Percentiles rank a stretch among this genome's conserved stretches.
Evolutionary conservation across 2,113 vertebrate genomes (phyloP).

Genomic region (Potamarius usumacintae): DNA sequence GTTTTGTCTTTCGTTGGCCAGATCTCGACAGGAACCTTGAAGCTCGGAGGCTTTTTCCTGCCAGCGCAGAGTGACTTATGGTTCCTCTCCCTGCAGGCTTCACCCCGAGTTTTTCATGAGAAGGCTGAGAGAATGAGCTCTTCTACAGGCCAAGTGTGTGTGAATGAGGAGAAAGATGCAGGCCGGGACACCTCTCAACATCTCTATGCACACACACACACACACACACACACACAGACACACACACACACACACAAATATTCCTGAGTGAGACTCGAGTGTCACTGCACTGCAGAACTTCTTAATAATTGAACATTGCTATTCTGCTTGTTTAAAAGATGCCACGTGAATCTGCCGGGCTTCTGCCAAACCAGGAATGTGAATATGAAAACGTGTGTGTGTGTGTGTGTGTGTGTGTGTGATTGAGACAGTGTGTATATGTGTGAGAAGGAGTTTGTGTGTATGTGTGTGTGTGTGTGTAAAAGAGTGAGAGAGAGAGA

Average conservation of each 20-base stretch:
- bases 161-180: background rate
- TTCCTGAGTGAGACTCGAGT: background rate
- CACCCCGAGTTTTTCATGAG: slow-evolving; percentile 4
- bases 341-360: slow-evolving; percentile 13
- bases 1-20: background rate
- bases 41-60: slow-evolving; percentile 6
- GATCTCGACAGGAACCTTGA: slow-evolving; percentile 27
- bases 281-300: slow-evolving; percentile 39
- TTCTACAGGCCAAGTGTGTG: slow-evolving; percentile 22
- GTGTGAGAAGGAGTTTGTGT: background rate
- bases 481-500: too few relatives aligned
- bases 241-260: slow-evolving; percentile 5
- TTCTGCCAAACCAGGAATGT: background rate
- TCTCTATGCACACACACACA: background rate
- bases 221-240: slow-evolving; percentile 24
- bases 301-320: slow-evolving; percentile 42
- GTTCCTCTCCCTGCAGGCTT: slow-evolving; percentile 18
- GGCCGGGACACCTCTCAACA: background rate
- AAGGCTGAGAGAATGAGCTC: slow-evolving; percentile 23
- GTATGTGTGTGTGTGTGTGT: slow-evolving; percentile 19
- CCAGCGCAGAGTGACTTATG: slow-evolving; percentile 22
- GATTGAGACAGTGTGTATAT: slow-evolving; percentile 11
- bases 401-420: background rate
- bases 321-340: slow-evolving; percentile 35
- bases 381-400: slow-evolving; percentile 25